Base-by-base conservation (phyloP, 2,888 invertebrate species). In the Stenotaenia linearis region DNA sequence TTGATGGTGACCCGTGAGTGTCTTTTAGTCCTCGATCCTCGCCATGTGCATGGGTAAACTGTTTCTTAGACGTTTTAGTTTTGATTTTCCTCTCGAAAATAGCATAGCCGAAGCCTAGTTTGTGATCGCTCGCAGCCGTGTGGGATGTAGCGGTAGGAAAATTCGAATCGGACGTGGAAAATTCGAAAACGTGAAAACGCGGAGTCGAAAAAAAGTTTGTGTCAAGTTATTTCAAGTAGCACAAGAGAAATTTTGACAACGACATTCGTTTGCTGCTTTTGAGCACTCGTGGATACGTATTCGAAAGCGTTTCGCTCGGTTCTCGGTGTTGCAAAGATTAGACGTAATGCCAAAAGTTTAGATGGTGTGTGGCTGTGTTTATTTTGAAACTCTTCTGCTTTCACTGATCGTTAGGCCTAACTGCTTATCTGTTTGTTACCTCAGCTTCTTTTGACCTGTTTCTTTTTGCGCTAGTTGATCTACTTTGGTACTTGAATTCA, bases 31-130 rank as follows among this genome's bases (percentile, higher is more conserved):
- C 32, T 69, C 80, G 61, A 75, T 78, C 77, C 79, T 79, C 77
- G 80, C 78, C 80, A 80, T 79, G 80, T 80, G 80, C 80, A 80
- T 80, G 77, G 40, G n/a, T 45, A 45, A 77, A 77, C 77, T 77
- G 32, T 21, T 10, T 77, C 45, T 40, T 28, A 40, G 4, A 37
- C 40, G 10, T 10, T 40, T 37, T n/a, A 18, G 0, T 77, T 75
- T 30, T 35, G 3, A 5, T 10, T 30, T 15, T 2, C 56, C 56
- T 56, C 18, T n/a, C 6, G 4, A 10, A 7, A 56, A n/a, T 56
- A 4, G 12, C 23, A 6, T 10, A n/a, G n/a, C n/a, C n/a, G n/a
- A n/a, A n/a, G 56, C 12, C 25, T 5, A 9, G 75, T n/a, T 25
- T 9, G 30, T n/a, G 12, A 15, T 15, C 10, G 15, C 5, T 32